These are phyloP conservation scores for Oriolus oriolus DNA, from an alignment of 2,113 vertebrate genomes.

Conservation along the genomic window DNA sequence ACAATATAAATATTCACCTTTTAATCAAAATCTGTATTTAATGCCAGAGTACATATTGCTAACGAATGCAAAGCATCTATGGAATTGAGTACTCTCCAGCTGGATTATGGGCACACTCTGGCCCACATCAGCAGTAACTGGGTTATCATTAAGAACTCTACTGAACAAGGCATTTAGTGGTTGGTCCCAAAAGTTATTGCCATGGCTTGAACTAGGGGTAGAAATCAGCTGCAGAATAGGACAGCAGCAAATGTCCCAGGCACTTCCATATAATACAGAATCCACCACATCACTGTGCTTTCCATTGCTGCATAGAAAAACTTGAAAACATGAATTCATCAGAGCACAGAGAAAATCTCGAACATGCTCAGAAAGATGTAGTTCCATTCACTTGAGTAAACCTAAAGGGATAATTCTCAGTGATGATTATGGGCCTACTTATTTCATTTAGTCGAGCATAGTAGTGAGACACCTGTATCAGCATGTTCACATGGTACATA, in stretches of 20 bases:
- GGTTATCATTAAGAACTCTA: background rate
- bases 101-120: background rate
- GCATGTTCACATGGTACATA: background rate
- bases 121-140: background rate
- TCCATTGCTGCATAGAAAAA: background rate
- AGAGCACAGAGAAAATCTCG: background rate
- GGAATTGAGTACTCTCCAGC: background rate
- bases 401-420: background rate
- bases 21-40: background rate
- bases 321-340: background rate
- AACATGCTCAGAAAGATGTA: background rate
- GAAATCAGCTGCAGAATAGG: background rate
- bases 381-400: background rate
- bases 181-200: background rate
- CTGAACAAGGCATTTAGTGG: background rate
- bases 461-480: background rate
- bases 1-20: background rate
- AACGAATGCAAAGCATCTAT: background rate
- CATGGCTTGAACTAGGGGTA: background rate
- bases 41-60: background rate
- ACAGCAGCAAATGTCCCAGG: background rate
- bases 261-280: background rate
- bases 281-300: background rate
- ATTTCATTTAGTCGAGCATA: background rate
- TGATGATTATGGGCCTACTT: background rate